Evolutionary conservation across 2,888 invertebrate species (phyloP), one percentile per base, ranked within the genome.

Genomic region (Amblyjoppa fuscipennis): DNA sequence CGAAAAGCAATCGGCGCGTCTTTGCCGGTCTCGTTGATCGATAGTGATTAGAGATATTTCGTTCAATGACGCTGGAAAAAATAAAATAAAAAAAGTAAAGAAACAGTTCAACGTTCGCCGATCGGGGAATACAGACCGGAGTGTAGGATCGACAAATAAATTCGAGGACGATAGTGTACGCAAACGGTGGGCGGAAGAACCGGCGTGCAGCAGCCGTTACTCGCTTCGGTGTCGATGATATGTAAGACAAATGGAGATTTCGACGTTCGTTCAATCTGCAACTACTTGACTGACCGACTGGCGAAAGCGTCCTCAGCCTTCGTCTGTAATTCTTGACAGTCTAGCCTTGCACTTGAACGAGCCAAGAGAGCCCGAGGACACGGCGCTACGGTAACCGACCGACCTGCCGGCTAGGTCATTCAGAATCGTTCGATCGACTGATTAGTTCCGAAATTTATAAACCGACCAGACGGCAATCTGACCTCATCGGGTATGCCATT

Each of bases 401-500:
- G 59, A 31, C 59, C 34, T 38, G 13, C 41, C 9, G 25, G 9
- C 25, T 25, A 11, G 74, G 59, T 74, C 74, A 74, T 59, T 64
- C 41, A 41, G 74, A 16, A 74, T 45, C 45, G 74, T 28, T 28
- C 64, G 31, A 6, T 7, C 59, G 59, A 16, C 25, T 16, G 59
- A 74, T 51, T 74, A 25, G 45, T 74, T 74, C 59, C 74, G 59
- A 59, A 41, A 74, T 61, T 74, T 74, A 74, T 74, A 25, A 74
- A 74, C 13, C 45, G n/a, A 61, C 45, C 59, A 74, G 74, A 74
- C 74, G 74, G n/a, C 28, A 45, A 74, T 74, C 25, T 74, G 38
- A 74, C 61, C 74, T 74, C 59, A 64, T 71, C 53, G 31, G n/a
- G 31, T 34, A 16, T n/a, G n/a, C 34, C 31, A 31, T 64, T 34